phyloP scores from a whole-genome alignment of 1,140 invertebrate species.

The Drosophila asahinai region DNA sequence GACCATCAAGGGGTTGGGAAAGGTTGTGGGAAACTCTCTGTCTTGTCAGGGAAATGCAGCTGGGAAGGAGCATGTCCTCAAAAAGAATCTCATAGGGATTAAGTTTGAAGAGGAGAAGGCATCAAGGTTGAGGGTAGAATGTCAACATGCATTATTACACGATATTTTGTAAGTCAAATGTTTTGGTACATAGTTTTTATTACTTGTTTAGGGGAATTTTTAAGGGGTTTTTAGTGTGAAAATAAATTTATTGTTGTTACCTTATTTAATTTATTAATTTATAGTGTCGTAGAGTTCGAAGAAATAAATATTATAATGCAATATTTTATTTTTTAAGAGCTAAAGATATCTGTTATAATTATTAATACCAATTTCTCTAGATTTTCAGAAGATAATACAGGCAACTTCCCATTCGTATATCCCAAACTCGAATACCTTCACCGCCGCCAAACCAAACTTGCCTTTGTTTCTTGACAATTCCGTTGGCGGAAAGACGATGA shows the following conservation, averaged over 20 bases:
- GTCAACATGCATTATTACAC: slow-evolving; percentile 30
- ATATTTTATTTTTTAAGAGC: not conserved
- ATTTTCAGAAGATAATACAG: not conserved
- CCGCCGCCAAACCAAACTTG: slow-evolving; percentile 6
- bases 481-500: slow-evolving; percentile 55
- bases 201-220: not conserved
- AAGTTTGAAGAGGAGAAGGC: slow-evolving; percentile 3
- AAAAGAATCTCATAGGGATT: slow-evolving; percentile 15
- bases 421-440: not conserved
- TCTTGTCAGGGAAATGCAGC: slow-evolving; percentile 19
- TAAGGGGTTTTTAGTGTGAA: not conserved
- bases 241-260: too few species aligned
- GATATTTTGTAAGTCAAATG: slow-evolving; percentile 14
- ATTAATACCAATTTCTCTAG: not conserved
- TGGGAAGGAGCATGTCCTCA: slow-evolving; percentile 2
- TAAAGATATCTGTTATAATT: not conserved
- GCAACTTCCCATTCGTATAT: slow-evolving; percentile 28
- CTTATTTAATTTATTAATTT: too few species aligned
- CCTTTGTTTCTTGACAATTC: slow-evolving; percentile 58
- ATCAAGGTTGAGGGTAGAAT: slow-evolving; percentile 10
- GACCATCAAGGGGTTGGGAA: slow-evolving; percentile 20
- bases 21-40: slow-evolving; percentile 10
- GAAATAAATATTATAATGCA: not conserved
- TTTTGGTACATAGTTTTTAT: slow-evolving; percentile 1
- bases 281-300: too few species aligned